phyloP scores from a whole-genome alignment of 2,797 vertebrate genomes.

The Chanos chanos region DNA sequence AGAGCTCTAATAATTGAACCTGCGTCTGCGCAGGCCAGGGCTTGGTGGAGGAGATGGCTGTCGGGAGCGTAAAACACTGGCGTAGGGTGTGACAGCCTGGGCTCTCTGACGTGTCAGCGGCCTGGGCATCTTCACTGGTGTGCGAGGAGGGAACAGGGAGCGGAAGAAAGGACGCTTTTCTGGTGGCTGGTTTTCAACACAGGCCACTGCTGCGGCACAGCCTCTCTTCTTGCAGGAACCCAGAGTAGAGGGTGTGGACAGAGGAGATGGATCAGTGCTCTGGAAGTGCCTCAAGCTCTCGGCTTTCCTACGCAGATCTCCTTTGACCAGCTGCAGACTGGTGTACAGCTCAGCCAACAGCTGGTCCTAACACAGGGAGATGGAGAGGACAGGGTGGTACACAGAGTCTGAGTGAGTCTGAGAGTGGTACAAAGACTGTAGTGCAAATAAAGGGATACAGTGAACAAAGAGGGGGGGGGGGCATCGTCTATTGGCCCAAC shows the following conservation, averaged over 20 bases:
- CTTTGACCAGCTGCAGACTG: constrained; percentile 85
- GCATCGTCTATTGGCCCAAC: no score
- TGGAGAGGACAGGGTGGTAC: constrained; percentile 48
- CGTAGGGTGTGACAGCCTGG: constrained; percentile 63
- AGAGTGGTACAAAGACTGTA: constrained; percentile 8
- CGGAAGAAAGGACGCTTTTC: constrained; percentile 76
- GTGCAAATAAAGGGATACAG: not conserved
- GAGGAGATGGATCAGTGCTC: constrained; percentile 41
- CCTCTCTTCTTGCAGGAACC: constrained; percentile 78
- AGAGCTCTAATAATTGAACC: no score
- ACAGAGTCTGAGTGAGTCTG: constrained; percentile 53
- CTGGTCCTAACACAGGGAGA: constrained; percentile 74
- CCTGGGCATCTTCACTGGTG: constrained; percentile 31
- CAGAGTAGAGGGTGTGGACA: constrained; percentile 21
- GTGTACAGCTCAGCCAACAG: constrained; percentile 93
- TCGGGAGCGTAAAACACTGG: constrained; percentile 72
- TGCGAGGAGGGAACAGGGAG: constrained; percentile 52
- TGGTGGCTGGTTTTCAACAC: constrained; percentile 81
- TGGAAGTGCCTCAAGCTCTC: constrained; percentile 78
- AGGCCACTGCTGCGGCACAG: constrained; percentile 53
- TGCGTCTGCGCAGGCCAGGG: constrained; percentile 49
- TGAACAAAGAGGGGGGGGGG: constrained; percentile 33
- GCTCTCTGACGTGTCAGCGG: constrained; percentile 41
- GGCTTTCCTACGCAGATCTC: constrained; percentile 85
- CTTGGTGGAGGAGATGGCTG: constrained; percentile 53